A percentile compares a stretch with the other conserved stretches of the same genome.
These are phyloP conservation scores for Cyclophora albipunctata DNA, from an alignment of 2,888 invertebrate species.

Conservation along the genomic window DNA sequence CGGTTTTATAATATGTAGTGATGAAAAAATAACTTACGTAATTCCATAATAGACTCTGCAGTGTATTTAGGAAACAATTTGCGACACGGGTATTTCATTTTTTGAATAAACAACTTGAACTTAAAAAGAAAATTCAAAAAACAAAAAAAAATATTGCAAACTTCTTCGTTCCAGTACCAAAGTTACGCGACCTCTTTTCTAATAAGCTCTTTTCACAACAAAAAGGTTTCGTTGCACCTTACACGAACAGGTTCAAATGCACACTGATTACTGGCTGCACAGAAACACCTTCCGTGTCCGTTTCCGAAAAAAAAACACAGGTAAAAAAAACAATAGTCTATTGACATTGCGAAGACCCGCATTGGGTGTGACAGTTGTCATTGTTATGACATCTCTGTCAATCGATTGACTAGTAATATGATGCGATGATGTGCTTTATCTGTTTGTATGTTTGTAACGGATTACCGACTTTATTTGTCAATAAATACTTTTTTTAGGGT, in stretches of 20 bases:
- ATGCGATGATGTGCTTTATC: too few relatives aligned
- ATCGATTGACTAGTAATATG: too few relatives aligned
- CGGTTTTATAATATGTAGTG: too few relatives aligned
- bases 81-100: slow-evolving; percentile 62
- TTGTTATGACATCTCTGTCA: too few relatives aligned
- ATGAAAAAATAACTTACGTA: slow-evolving; percentile 38
- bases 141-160: slow-evolving; percentile 9
- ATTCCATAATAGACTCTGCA: slow-evolving; percentile 40
- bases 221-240: slow-evolving; percentile 46
- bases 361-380: slow-evolving; percentile 26
- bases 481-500: too few relatives aligned
- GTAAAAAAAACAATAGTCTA: slow-evolving; percentile 33
- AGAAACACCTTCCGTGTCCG: slow-evolving; percentile 57
- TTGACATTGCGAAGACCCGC: slow-evolving; percentile 24
- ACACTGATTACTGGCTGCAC: slow-evolving; percentile 61
- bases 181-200: background rate
- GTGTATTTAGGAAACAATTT: slow-evolving; percentile 40
- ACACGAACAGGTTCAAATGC: slow-evolving; percentile 56
- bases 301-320: slow-evolving; percentile 63
- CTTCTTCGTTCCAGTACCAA: too few relatives aligned
- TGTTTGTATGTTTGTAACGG: too few relatives aligned
- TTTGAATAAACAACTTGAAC: slow-evolving; percentile 15
- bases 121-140: slow-evolving; percentile 1
- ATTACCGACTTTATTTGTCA: too few relatives aligned
- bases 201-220: slow-evolving; percentile 20